Evolutionary conservation across 2,797 vertebrate genomes (phyloP).

Genomic region (Malacoraja senta): DNA sequence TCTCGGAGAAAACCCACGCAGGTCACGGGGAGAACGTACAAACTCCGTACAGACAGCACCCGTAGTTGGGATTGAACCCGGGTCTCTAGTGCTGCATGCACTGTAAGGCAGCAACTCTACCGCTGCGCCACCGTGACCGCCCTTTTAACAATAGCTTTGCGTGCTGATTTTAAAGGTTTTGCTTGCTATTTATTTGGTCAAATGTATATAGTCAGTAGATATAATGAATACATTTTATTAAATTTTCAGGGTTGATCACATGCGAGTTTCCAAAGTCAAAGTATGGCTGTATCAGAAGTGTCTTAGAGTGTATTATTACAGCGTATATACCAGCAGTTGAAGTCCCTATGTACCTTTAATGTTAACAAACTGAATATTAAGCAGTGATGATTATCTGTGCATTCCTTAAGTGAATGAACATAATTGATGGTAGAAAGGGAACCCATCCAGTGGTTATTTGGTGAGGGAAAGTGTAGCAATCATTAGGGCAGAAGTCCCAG

Average conservation of each 20-base stretch:
- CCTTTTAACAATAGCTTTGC: not conserved
- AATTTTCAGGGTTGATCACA: not conserved
- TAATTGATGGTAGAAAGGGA: not conserved
- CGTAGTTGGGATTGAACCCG: too few species aligned
- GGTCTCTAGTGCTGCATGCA: too few species aligned
- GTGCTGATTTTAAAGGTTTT: not conserved
- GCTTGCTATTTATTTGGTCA: not conserved
- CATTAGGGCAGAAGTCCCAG: not conserved
- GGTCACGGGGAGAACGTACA: too few species aligned
- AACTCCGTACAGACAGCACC: too few species aligned
- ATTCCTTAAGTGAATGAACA: not conserved
- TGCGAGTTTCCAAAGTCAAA: not conserved
- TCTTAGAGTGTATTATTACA: not conserved
- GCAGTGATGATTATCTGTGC: too few species aligned
- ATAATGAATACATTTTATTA: not conserved
- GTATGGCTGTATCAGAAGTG: not conserved
- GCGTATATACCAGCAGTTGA: not conserved
- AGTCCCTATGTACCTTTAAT: not conserved
- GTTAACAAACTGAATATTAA: not conserved
- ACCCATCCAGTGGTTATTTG: not conserved
- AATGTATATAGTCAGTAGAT: not conserved
- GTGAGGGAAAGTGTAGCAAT: not conserved
- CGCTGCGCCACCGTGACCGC: not conserved
- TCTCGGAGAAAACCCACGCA: too few species aligned
- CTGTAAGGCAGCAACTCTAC: too few species aligned